A percentile compares a stretch with the other conserved stretches of the same genome.
Conservation (phyloP, 2,888 invertebrate species). For the Agelastica alni region DNA sequence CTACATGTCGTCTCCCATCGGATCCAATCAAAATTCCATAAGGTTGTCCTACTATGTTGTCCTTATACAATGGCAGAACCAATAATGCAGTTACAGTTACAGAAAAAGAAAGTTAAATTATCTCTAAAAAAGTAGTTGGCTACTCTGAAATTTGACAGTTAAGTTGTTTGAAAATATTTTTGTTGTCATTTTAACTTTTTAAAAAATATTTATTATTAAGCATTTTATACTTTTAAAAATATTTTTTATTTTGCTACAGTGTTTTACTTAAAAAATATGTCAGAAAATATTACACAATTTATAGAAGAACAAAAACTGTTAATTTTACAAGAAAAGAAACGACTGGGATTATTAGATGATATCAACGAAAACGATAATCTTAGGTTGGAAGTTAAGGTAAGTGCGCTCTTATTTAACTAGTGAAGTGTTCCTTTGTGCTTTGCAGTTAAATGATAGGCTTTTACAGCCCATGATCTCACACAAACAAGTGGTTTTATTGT, state of each 20-base stretch:
- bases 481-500: slow-evolving; percentile 12
- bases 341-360: slow-evolving; percentile 37
- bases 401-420: background rate
- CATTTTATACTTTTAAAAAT: too few relatives aligned
- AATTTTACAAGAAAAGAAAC: slow-evolving; percentile 42
- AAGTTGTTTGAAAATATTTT: background rate
- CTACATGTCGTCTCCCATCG: too few relatives aligned
- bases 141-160: background rate
- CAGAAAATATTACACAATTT: slow-evolving; percentile 41
- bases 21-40: too few relatives aligned
- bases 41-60: too few relatives aligned
- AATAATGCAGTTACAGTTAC: background rate
- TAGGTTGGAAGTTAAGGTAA: slow-evolving; percentile 26
- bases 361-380: slow-evolving; percentile 6
- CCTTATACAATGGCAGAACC: too few relatives aligned
- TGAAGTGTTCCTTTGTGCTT: background rate
- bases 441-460: slow-evolving; percentile 5
- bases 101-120: too few relatives aligned
- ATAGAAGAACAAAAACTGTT: slow-evolving; percentile 40
- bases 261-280: slow-evolving; percentile 35
- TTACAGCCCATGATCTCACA: background rate
- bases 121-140: background rate
- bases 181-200: background rate
- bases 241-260: too few relatives aligned
- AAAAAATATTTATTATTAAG: background rate